These are phyloP conservation scores for Drosophila nigritarsus DNA, from an alignment of 2,888 invertebrate species.

Conservation along the genomic window DNA sequence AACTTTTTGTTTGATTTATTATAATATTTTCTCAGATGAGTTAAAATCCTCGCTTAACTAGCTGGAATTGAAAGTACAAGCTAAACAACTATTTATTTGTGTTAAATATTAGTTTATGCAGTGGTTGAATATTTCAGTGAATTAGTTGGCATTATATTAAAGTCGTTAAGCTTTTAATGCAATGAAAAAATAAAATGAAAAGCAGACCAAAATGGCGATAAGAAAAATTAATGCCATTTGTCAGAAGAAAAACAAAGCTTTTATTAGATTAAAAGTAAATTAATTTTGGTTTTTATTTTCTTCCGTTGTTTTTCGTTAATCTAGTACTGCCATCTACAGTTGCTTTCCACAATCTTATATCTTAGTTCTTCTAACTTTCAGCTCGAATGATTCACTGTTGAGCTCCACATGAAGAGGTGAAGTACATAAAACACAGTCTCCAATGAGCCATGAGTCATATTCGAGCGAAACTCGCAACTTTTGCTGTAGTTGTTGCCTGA, in stretches of 20 bases:
- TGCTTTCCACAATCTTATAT: neutral
- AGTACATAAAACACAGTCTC: conserved; percentile 6
- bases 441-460: conserved; percentile 24
- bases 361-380: conserved; percentile 4
- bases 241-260: neutral
- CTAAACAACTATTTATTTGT: neutral
- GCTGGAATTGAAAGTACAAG: neutral
- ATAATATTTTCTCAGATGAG: neutral
- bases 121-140: neutral
- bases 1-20: neutral
- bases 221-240: neutral
- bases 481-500: too few relatives aligned
- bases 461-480: neutral
- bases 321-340: conserved; percentile 2
- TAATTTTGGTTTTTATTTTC: neutral
- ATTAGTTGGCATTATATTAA: neutral
- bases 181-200: neutral
- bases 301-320: neutral
- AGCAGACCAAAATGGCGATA: neutral
- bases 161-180: neutral
- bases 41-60: too few relatives aligned
- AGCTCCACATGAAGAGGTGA: neutral
- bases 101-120: neutral
- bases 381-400: conserved; percentile 31
- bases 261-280: neutral